These are phyloP conservation scores for Aptenodytes patagonicus DNA, from an alignment of 2,113 vertebrate genomes.

Conservation along the genomic window DNA sequence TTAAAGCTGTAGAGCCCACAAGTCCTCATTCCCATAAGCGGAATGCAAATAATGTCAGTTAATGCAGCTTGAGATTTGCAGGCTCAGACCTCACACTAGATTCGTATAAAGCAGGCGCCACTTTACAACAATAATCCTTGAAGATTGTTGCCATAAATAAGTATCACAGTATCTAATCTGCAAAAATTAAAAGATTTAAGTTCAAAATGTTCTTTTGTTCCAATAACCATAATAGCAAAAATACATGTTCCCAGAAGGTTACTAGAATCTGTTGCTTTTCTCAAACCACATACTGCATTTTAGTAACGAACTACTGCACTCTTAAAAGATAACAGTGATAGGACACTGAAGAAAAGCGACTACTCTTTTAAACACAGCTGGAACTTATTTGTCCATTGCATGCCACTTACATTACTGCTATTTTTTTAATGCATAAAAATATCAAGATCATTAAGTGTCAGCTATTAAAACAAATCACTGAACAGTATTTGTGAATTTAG, in stretches of 20 bases:
- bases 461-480: conserved; percentile 66
- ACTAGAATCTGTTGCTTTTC: conserved; percentile 40
- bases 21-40: neutral
- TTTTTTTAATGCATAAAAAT: conserved; percentile 67
- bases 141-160: neutral
- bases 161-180: neutral
- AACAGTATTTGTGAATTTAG: conserved; percentile 59
- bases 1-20: neutral
- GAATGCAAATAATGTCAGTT: neutral
- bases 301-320: conserved; percentile 60
- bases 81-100: neutral
- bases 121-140: neutral
- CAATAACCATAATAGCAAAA: conserved; percentile 12
- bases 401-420: conserved; percentile 61
- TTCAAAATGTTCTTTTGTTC: conserved; percentile 6
- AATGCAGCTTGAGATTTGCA: neutral
- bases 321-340: conserved; percentile 62
- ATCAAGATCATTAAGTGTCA: conserved; percentile 54
- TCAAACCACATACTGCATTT: conserved; percentile 50
- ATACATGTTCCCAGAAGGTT: neutral
- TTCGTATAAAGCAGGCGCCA: neutral
- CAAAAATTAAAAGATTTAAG: neutral
- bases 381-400: conserved; percentile 52
- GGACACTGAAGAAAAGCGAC: conserved; percentile 25
- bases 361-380: conserved; percentile 58